These are phyloP conservation scores for Pollimyrus isidori DNA, from an alignment of 2,113 vertebrate genomes.

Conservation along the genomic window DNA sequence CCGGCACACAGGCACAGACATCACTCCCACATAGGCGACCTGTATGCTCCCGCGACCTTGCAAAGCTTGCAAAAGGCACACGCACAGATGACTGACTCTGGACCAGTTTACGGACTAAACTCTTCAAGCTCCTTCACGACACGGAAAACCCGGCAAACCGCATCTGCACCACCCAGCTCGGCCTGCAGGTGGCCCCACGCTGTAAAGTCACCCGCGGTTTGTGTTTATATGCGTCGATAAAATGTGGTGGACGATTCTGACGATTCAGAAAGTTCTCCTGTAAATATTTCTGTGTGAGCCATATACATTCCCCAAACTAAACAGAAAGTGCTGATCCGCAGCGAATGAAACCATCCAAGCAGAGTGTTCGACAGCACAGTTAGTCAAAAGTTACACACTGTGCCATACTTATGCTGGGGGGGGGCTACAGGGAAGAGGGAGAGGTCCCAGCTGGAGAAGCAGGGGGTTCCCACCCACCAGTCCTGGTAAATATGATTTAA, in stretches of 20 bases:
- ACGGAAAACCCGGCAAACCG: not conserved
- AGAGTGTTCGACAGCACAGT: not conserved
- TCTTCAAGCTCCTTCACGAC: not conserved
- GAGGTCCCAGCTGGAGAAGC: not conserved
- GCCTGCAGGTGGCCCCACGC: not conserved
- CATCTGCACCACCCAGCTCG: not conserved
- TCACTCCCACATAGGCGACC: not conserved
- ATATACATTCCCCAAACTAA: not conserved
- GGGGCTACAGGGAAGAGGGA: not conserved
- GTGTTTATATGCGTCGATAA: not conserved
- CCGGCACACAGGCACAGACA: not conserved
- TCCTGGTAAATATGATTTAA: constrained; percentile 23
- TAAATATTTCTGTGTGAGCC: not conserved
- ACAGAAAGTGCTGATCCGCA: not conserved
- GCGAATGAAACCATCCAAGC: not conserved
- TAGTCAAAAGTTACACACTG: not conserved
- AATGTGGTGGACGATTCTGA: not conserved
- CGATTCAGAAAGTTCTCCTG: not conserved
- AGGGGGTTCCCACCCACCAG: not conserved
- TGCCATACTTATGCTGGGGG: not conserved
- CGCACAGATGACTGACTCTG: not conserved
- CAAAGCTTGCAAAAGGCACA: not conserved
- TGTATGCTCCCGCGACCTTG: not conserved
- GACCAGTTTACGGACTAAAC: not conserved
- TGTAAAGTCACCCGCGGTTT: not conserved